Percentiles rank a stretch among this genome's conserved stretches.
phyloP scores from a whole-genome alignment of 1,140 invertebrate genomes.

The Chionoecetes opilio region DNA sequence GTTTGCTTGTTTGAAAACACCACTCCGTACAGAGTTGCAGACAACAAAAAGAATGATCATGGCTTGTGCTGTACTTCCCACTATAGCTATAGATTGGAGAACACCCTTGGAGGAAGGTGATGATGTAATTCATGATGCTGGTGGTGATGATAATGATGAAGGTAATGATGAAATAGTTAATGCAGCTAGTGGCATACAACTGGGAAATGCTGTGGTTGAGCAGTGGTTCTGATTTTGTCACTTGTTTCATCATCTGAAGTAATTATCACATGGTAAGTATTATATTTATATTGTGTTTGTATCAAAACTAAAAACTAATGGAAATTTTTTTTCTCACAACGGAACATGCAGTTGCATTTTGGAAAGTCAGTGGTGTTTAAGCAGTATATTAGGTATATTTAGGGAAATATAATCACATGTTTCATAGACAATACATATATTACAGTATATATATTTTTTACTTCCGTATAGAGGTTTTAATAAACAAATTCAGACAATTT shows the following conservation, averaged over 20 bases:
- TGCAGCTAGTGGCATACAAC: background rate
- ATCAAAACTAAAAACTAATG: too few relatives aligned
- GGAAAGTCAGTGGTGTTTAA: too few relatives aligned
- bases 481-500: too few relatives aligned
- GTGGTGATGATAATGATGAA: background rate
- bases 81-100: background rate
- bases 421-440: too few relatives aligned
- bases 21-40: background rate
- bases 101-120: background rate
- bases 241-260: background rate
- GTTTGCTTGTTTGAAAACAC: background rate
- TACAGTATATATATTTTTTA: too few relatives aligned
- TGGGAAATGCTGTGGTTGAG: background rate
- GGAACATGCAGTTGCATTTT: too few relatives aligned
- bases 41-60: background rate
- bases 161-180: background rate
- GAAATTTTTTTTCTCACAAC: too few relatives aligned
- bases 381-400: too few relatives aligned
- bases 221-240: background rate
- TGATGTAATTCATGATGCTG: background rate
- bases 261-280: too few relatives aligned
- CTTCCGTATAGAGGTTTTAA: too few relatives aligned
- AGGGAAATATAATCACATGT: too few relatives aligned
- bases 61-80: background rate
- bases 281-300: too few relatives aligned